Evolutionary conservation across 2,888 invertebrate species (phyloP), one percentile per base, ranked within the genome.

Genomic region (Timema cristinae): DNA sequence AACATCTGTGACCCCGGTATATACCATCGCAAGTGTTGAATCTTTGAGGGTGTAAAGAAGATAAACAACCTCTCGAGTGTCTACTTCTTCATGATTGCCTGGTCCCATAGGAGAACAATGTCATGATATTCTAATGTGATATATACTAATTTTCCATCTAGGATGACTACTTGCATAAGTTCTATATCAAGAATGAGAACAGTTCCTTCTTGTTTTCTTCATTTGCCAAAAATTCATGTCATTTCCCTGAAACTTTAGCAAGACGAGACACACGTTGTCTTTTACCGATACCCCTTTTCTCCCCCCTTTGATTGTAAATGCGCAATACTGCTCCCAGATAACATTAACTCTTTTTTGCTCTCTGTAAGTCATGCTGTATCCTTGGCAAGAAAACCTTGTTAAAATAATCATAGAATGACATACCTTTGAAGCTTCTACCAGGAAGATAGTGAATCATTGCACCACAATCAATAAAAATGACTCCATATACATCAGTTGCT

Each of bases 161-260:
- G 56, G 16, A 56, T 15, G 56, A 15, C 56, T 8, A 56, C 56
- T 56, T 6, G 56, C n/a, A 56, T 56, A 56, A 56, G 9, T 56
- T 56, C 7, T 10, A 7, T 13, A 7, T 6, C 16, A 13, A 56
- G 56, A 56, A 13, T 56, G 56, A 56, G n/a, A 11, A 56, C 15
- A 56, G 56, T 13, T 56, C 56, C n/a, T 56, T 56, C 56, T 56
- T 56, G 16, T 56, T 56, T 56, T 56, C 56, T 56, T 56, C 13
- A 11, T 56, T 5, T 56, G 56, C 13, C 56, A 11, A 56, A 56
- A 56, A 56, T 56, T 56, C 56, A 56, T 56, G 56, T 16, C 7
- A 56, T 56, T 56, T 56, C 16, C 56, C 56, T 56, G 56, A 7
- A 5, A 56, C 56, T 56, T 56, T 56, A 7, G 56, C 56, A 11